These are phyloP conservation scores for Zaprionus kolodkinae DNA, from an alignment of 1,140 invertebrate species.

Conservation along the genomic window DNA sequence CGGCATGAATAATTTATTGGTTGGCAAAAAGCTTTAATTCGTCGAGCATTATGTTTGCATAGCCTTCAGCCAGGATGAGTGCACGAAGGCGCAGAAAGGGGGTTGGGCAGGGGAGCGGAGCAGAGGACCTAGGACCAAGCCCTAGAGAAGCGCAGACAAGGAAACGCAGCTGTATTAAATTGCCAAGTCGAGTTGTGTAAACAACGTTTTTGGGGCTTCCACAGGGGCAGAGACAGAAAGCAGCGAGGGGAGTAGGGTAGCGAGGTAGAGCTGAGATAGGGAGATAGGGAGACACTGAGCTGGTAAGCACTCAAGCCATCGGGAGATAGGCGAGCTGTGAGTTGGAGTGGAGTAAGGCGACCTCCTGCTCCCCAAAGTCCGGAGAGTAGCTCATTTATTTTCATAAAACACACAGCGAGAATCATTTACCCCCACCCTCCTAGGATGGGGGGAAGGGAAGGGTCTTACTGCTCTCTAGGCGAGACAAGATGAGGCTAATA, in stretches of 20 bases:
- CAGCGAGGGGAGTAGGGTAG: background rate
- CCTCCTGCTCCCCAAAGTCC: background rate
- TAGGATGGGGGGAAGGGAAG: background rate
- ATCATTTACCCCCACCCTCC: slow-evolving; percentile 36
- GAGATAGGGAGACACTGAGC: background rate
- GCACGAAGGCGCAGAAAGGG: background rate
- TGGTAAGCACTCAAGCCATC: slow-evolving; percentile 27
- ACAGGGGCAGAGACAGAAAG: background rate
- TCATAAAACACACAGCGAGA: slow-evolving; percentile 70
- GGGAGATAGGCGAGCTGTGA: background rate
- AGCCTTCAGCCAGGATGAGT: slow-evolving; percentile 46
- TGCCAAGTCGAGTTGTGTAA: slow-evolving; percentile 52
- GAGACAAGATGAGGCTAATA: slow-evolving; percentile 55
- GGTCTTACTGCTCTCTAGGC: background rate
- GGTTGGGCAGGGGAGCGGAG: slow-evolving; percentile 29
- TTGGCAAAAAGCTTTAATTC: slow-evolving; percentile 81
- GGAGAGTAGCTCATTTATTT: slow-evolving; percentile 73
- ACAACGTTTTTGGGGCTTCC: slow-evolving; percentile 32
- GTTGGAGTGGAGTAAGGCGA: background rate
- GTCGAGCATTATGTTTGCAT: slow-evolving; percentile 79
- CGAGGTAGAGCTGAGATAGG: background rate
- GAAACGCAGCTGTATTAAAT: slow-evolving; percentile 55
- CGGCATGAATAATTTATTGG: slow-evolving; percentile 82
- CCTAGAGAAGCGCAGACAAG: slow-evolving; percentile 31
- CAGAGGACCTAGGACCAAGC: slow-evolving; percentile 11